Percentiles rank a stretch among this genome's conserved stretches.
These are phyloP conservation scores for Halesus radiatus DNA, from an alignment of 1,140 invertebrate species.

Conservation along the genomic window DNA sequence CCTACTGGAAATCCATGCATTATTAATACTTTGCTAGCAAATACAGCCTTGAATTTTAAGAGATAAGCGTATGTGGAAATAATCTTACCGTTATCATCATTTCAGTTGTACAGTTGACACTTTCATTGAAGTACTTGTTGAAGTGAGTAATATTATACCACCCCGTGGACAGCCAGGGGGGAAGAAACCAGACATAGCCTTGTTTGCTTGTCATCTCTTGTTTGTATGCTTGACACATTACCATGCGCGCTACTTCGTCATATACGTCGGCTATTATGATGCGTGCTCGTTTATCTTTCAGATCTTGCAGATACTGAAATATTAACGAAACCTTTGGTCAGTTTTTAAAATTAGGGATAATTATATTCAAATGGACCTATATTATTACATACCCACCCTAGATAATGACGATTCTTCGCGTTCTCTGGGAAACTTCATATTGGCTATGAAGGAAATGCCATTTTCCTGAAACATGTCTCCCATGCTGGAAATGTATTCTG, in stretches of 20 bases:
- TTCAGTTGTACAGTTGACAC: constrained; percentile 73
- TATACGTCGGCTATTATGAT: constrained; percentile 89
- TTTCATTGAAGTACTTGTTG: constrained; percentile 67
- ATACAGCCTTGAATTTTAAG: too few species aligned
- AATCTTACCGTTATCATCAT: constrained; percentile 73
- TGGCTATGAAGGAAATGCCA: constrained; percentile 77
- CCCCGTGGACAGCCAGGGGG: constrained; percentile 77
- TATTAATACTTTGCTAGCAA: too few species aligned
- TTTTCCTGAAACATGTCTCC: constrained; percentile 75
- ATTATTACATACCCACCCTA: constrained; percentile 59
- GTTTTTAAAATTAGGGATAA: constrained; percentile 2
- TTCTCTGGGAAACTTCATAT: constrained; percentile 79
- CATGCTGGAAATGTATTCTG: constrained; percentile 82
- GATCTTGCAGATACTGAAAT: constrained; percentile 76
- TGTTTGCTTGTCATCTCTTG: constrained; percentile 76
- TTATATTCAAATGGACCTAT: background rate
- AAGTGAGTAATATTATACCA: constrained; percentile 79
- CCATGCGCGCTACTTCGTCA: constrained; percentile 73
- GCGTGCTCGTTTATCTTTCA: constrained; percentile 75
- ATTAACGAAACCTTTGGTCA: background rate
- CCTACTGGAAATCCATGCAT: too few species aligned
- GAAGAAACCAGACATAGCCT: constrained; percentile 89
- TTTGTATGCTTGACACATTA: constrained; percentile 84
- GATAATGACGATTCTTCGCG: constrained; percentile 58
- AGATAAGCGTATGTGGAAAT: too few species aligned